Evolutionary conservation across 2,797 vertebrate species (phyloP).

Genomic region (Dendrocincla fuliginosa): DNA sequence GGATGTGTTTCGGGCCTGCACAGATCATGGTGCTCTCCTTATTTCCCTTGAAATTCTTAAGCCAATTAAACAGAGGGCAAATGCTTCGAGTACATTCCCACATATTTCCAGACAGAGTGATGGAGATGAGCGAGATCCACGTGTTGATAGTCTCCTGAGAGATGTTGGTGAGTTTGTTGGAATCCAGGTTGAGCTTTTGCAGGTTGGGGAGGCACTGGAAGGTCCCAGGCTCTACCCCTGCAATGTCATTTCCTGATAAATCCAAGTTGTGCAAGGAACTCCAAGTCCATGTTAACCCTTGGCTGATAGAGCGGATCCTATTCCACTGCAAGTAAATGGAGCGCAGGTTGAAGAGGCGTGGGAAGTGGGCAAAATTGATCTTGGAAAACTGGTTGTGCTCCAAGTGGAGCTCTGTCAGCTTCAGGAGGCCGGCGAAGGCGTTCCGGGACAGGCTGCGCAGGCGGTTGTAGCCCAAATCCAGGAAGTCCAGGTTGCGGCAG

Average conservation of each 20-base stretch:
- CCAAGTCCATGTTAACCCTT: conserved; percentile 96
- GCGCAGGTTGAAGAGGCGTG: conserved; percentile 91
- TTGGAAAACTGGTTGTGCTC: conserved; percentile 99
- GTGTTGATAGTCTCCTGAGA: conserved; percentile 90
- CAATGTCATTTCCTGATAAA: conserved; percentile 94
- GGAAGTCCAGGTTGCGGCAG: conserved; percentile 94
- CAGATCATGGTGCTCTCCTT: conserved; percentile 95
- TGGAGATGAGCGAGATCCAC: conserved; percentile 94
- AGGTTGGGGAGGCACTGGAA: conserved; percentile 95
- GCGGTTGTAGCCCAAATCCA: conserved; percentile 96
- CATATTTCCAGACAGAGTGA: conserved; percentile 93
- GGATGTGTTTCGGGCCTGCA: conserved; percentile 90
- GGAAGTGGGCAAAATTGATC: conserved; percentile 96
- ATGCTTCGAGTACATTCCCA: conserved; percentile 95
- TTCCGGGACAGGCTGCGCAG: conserved; percentile 93
- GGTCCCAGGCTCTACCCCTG: conserved; percentile 86
- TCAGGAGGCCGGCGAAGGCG: conserved; percentile 94
- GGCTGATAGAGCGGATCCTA: conserved; percentile 89
- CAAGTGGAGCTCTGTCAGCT: conserved; percentile 93
- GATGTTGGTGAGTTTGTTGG: conserved; percentile 95
- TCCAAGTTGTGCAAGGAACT: conserved; percentile 97
- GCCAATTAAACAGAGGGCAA: conserved; percentile 92
- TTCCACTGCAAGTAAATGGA: conserved; percentile 97
- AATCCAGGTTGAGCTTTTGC: conserved; percentile 95
- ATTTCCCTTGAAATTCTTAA: conserved; percentile 93